Percentiles rank a stretch among this genome's conserved stretches.
Evolutionary conservation across 2,797 vertebrate genomes (phyloP).

Genomic region (Xiphophorus birchmanni): DNA sequence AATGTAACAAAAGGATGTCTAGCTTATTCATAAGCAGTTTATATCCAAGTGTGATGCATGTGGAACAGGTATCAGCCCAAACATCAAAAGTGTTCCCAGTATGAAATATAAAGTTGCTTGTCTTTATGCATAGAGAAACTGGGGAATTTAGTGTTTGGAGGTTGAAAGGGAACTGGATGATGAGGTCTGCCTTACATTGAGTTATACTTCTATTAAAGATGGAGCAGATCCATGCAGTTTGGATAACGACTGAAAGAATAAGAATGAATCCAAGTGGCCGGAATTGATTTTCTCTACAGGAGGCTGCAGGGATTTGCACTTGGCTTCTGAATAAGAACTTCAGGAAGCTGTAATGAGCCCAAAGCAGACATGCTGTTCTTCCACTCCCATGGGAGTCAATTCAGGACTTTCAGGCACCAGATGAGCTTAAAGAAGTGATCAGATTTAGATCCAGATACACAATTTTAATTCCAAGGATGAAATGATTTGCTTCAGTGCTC

Average conservation of each 20-base stretch:
- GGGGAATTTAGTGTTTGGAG: not conserved
- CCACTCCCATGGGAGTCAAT: not conserved
- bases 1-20: not conserved
- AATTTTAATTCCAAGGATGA: not conserved
- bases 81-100: not conserved
- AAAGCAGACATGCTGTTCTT: constrained; percentile 1
- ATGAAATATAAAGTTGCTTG: not conserved
- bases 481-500: not conserved
- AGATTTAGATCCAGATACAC: not conserved
- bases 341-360: not conserved
- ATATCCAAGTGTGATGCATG: not conserved
- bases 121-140: not conserved
- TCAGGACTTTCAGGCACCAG: not conserved
- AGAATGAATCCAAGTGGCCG: not conserved
- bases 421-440: not conserved
- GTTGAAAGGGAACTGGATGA: not conserved
- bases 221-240: constrained; percentile 1
- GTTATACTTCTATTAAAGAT: not conserved
- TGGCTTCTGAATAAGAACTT: not conserved
- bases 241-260: not conserved
- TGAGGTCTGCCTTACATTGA: not conserved
- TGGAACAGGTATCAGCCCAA: not conserved
- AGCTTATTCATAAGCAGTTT: not conserved
- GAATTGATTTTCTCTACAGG: not conserved
- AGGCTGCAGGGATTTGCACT: not conserved